Evolutionary conservation across 2,888 invertebrate genomes (phyloP), one percentile per base, ranked within the genome.

Genomic region (Koerneria pararmatus): DNA sequence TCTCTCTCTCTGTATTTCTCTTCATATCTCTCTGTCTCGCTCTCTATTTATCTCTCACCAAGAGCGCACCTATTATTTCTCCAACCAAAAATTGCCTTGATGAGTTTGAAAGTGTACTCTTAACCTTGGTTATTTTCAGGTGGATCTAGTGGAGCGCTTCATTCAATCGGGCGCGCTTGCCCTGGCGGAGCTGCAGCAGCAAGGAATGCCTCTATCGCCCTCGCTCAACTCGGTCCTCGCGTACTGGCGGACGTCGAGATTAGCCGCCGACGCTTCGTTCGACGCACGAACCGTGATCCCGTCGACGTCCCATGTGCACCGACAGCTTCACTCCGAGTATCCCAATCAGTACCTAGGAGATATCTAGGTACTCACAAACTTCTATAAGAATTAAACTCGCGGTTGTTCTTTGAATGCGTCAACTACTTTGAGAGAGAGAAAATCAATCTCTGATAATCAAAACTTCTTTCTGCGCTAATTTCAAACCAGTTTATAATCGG

Each of bases 51-150:
- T 29, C 3, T 24, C 31, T 56, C 4, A 3, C 27, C 3, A 19
- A 29, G 4, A 3, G 22, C 3, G 15, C 15, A 5, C 3, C n/a
- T n/a, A 2, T n/a, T 3, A 48, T 37, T 37, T 3, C n/a, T n/a
- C n/a, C n/a, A n/a, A n/a, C n/a, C n/a, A n/a, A 37, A 59, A 3
- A 29, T 4, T 37, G 46, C 32, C 24, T 1, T 5, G 37, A 61
- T 19, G 3, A 54, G 29, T 8, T 64, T n/a, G 24, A 6, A 37
- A 31, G 29, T 22, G 5, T 61, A 19, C 34, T 8, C 11, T 27
- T 5, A 22, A 31, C 37, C 22, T 27, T 65, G 37, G n/a, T n/a
- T 29, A 8, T 29, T n/a, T 58, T 5, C 32, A 63, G 63, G 53
- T 63, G 22, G 63, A 51, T 22, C 35, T 34, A 34, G 24, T 54